Evolutionary conservation across 2,888 invertebrate genomes (phyloP).

Genomic region (Aphidius colemani): DNA sequence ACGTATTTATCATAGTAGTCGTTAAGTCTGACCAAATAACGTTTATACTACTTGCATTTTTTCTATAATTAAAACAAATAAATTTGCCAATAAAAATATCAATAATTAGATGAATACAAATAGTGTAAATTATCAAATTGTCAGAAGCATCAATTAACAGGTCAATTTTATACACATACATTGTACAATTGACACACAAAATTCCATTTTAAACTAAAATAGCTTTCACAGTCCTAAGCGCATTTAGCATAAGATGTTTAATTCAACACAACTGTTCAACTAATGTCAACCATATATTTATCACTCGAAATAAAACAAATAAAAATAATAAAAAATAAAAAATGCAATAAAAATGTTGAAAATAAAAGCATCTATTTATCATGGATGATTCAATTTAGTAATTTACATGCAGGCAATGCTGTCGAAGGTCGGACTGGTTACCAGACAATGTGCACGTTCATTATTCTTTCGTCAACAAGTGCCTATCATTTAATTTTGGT

Average conservation of each 20-base stretch:
- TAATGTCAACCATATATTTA: background rate
- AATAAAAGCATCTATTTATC: background rate
- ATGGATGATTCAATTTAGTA: background rate
- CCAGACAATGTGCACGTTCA: conserved; percentile 28
- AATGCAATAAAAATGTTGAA: background rate
- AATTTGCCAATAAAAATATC: too few relatives aligned
- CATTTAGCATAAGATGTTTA: background rate
- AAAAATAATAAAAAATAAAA: background rate
- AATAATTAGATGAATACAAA: too few relatives aligned
- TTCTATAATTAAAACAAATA: too few relatives aligned
- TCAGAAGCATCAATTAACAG: background rate
- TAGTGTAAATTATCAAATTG: too few relatives aligned
- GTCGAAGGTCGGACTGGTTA: conserved; percentile 41
- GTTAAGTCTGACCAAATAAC: too few relatives aligned
- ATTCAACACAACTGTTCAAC: too few relatives aligned
- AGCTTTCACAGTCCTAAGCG: conserved; percentile 12
- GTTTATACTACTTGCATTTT: too few relatives aligned
- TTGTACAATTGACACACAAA: background rate
- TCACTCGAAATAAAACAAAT: background rate
- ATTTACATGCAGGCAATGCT: conserved; percentile 30
- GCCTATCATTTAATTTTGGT: background rate
- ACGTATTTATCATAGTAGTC: too few relatives aligned
- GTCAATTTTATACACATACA: background rate
- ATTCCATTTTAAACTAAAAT: background rate
- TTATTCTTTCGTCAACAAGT: conserved; percentile 38